phyloP scores from a whole-genome alignment of 2,888 invertebrate species.

The Aphodius sticticus region DNA sequence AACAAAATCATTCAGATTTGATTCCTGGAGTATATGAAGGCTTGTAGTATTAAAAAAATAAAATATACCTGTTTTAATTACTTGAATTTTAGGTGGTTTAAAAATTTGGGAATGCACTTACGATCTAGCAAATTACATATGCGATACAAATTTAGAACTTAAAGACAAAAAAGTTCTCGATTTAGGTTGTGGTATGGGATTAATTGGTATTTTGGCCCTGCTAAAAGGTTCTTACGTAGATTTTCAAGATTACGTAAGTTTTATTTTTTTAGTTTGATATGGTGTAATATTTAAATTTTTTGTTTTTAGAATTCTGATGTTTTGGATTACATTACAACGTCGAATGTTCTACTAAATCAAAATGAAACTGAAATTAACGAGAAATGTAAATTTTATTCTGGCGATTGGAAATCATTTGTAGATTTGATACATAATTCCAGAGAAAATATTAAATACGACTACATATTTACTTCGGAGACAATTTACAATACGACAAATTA shows the following conservation, averaged over 20 bases:
- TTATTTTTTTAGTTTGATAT: slow-evolving; percentile 24
- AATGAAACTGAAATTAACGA: slow-evolving; percentile 54
- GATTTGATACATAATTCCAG: slow-evolving; percentile 57
- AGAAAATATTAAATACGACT: slow-evolving; percentile 71
- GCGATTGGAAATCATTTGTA: slow-evolving; percentile 70
- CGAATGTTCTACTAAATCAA: slow-evolving; percentile 78
- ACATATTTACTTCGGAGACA: slow-evolving; percentile 92
- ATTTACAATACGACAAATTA: slow-evolving; percentile 88
- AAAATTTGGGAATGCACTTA: slow-evolving; percentile 96
- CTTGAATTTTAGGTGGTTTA: slow-evolving; percentile 76
- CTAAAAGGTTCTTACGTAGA: slow-evolving; percentile 74
- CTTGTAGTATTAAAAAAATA: slow-evolving; percentile 47
- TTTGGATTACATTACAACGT: slow-evolving; percentile 79
- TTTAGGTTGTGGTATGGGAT: slow-evolving; percentile 91
- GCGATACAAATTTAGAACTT: slow-evolving; percentile 57
- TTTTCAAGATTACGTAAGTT: slow-evolving; percentile 94
- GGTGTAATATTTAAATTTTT: slow-evolving; percentile 25
- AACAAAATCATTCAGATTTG: slow-evolving; percentile 76
- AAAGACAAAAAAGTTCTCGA: slow-evolving; percentile 75
- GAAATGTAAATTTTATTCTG: slow-evolving; percentile 69
- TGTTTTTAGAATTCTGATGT: slow-evolving; percentile 84
- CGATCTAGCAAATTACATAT: slow-evolving; percentile 77
- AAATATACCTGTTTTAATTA: slow-evolving; percentile 15
- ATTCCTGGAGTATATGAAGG: slow-evolving; percentile 83
- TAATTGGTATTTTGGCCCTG: slow-evolving; percentile 83